These are phyloP conservation scores for Drosophila trapezifrons DNA, from an alignment of 1,140 invertebrate species.

Conservation along the genomic window DNA sequence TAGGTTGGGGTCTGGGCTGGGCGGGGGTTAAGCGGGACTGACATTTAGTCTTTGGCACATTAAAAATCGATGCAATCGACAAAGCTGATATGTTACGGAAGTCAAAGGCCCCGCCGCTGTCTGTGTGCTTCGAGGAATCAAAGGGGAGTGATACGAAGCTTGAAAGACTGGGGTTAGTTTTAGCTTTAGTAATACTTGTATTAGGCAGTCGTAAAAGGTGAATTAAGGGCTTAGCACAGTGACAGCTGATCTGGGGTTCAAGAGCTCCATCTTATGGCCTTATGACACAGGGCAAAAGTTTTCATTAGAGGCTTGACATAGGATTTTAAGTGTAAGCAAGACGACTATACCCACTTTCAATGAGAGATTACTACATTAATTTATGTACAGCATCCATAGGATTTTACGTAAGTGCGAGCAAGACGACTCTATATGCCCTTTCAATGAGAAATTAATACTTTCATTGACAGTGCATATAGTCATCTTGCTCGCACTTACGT, in stretches of 20 bases:
- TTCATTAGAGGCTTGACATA: no score
- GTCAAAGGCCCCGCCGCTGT: not conserved
- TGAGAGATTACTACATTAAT: no score
- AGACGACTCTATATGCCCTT: no score
- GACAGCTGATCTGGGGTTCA: conserved; percentile 1
- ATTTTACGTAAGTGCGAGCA: no score
- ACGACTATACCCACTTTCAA: no score
- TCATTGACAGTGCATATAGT: no score
- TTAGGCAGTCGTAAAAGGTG: not conserved
- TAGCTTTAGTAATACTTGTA: not conserved
- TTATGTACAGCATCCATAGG: no score
- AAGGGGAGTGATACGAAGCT: not conserved
- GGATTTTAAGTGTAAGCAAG: no score
- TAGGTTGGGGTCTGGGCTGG: not conserved
- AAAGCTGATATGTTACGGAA: conserved; percentile 44
- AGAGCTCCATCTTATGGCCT: not conserved
- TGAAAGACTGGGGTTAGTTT: not conserved
- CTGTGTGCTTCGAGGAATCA: not conserved
- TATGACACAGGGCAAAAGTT: no score
- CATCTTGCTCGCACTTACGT: no score
- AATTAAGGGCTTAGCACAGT: not conserved
- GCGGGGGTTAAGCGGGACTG: not conserved
- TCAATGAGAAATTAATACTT: no score
- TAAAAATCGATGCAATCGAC: conserved; percentile 35
- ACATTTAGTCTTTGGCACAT: conserved; percentile 52